Evolutionary conservation across 1,140 invertebrate species (phyloP), one percentile per base, ranked within the genome.

Genomic region (Drosophila athabasca): DNA sequence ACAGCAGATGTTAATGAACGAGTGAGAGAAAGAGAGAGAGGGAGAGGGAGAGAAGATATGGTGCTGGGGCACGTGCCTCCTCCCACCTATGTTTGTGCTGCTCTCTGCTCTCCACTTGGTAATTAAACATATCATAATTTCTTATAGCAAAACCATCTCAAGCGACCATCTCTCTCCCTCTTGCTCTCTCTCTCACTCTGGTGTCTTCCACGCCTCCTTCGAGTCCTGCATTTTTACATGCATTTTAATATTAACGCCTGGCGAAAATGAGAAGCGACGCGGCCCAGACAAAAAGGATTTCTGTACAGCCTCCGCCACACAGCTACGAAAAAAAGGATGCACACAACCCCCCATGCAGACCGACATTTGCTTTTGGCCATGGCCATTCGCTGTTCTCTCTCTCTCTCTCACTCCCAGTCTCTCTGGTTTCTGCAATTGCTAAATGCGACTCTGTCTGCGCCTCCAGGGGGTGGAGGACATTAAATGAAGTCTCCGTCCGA

Each of bases 51-150:
- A 19, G 17, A 19, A 19, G 17, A 19, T 19, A 19, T 19, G 17
- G 26, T 29, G 59, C 45, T 31, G 52, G 64, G 66, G 17, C 83
- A 88, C 83, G 83, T 88, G 83, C 83, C 31, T 1, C 8, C 9
- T 9, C 31, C 31, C 3, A 11, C 8, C 31, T 9, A 35, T 35
- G 31, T 35, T 19, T 19, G 17, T 19, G 17, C 17, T 19, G 17
- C 17, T 19, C 17, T 19, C 17, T 19, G 17, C 17, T 39, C 35
- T 78, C 51, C 77, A 71, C 82, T 76, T 88, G 83, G 83, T 76
- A 88, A 88, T 88, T 88, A 88, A 88, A 88, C 79, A 71, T 88
- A 88, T 88, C 83, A 88, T 88, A 88, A 88, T 88, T 89, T 79
- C 83, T 88, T 88, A 82, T 79, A 50, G 69, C 79, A 68, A 62